Percentiles rank a stretch among this genome's conserved stretches.
Conservation (phyloP, 2,797 vertebrate species). For the Thaleichthys pacificus region DNA sequence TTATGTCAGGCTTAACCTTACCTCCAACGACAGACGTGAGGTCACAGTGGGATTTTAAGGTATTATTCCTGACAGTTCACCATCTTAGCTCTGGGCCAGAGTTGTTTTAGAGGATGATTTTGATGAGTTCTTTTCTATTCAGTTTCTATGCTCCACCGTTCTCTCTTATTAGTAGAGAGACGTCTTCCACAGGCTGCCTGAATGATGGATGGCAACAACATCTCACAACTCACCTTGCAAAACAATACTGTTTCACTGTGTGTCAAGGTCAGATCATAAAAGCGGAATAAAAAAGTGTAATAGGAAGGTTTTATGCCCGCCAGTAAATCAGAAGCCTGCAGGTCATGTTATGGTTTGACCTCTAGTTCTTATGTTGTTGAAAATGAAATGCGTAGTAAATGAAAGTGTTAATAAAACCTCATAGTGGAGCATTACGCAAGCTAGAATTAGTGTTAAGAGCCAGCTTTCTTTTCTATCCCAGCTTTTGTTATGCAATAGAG, state of each 20-base stretch:
- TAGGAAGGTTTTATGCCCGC: slow-evolving; percentile 19
- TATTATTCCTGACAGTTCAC: no score
- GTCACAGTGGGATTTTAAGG: not conserved
- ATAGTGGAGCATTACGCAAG: no score
- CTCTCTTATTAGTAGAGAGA: slow-evolving; percentile 25
- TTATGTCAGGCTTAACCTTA: not conserved
- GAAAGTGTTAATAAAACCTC: not conserved
- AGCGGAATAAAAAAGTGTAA: slow-evolving; percentile 24
- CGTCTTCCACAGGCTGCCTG: slow-evolving; percentile 22
- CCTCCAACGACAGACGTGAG: not conserved
- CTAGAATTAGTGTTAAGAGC: no score
- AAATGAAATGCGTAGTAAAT: slow-evolving; percentile 10
- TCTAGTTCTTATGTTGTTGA: not conserved
- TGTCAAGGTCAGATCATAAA: slow-evolving; percentile 40
- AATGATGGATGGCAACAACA: slow-evolving; percentile 41
- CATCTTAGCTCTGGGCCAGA: not conserved
- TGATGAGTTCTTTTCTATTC: slow-evolving; percentile 40
- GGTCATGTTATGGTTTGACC: not conserved
- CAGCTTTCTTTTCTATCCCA: not conserved
- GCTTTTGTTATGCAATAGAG: not conserved
- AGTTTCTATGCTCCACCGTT: slow-evolving; percentile 31
- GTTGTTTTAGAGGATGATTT: slow-evolving; percentile 17
- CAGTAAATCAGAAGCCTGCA: not conserved
- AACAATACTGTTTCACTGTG: slow-evolving; percentile 14
- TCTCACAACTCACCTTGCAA: slow-evolving; percentile 26